Evolutionary conservation across 2,113 vertebrate genomes (phyloP), one percentile per base, ranked within the genome.

Genomic region (Oxygymnocypris stewartii): DNA sequence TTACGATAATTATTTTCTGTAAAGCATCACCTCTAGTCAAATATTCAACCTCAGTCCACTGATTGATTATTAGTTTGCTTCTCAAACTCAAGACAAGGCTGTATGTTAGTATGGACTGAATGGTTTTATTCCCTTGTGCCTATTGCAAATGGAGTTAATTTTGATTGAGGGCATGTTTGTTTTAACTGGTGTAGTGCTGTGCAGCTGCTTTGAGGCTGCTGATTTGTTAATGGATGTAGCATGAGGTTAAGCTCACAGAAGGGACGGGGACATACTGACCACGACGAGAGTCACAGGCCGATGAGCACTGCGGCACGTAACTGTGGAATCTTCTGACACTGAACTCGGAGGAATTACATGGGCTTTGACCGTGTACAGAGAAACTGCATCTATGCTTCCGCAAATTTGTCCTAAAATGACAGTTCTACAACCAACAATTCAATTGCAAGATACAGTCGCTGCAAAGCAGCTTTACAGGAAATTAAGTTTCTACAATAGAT

Each of bases 241-340:
- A 74, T 20, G 82, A 57, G 49, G 82, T 84, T 71, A 84, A 84
- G 28, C 28, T 67, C 65, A 84, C 47, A 54, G 67, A 84, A 31
- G 67, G 67, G 42, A 63, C 18, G 2, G 25, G 80, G 80, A 84
- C 67, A 54, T 18, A 37, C 28, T 79, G 74, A 83, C 71, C 37
- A 37, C 47, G 35, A 40, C 59, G 23, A 69, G 74, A 84, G 61
- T n/a, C 75, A 28, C 25, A 73, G 49, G 12, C 49, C 67, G 67
- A 74, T 74, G 82, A 87, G 86, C 86, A n/a, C n/a, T 63, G 76
- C 49, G 20, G 82, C 87, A 88, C 74, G 73, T 82, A 83, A 44
- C 40, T 73, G n/a, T n/a, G 63, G 44, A 49, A 82, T 84, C 67
- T 74, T 84, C 82, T 83, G 65, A 83, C 44, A 71, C 65, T 54